These are phyloP conservation scores for Pristionchus exspectatus DNA, from an alignment of 2,888 invertebrate species.

Conservation along the genomic window DNA sequence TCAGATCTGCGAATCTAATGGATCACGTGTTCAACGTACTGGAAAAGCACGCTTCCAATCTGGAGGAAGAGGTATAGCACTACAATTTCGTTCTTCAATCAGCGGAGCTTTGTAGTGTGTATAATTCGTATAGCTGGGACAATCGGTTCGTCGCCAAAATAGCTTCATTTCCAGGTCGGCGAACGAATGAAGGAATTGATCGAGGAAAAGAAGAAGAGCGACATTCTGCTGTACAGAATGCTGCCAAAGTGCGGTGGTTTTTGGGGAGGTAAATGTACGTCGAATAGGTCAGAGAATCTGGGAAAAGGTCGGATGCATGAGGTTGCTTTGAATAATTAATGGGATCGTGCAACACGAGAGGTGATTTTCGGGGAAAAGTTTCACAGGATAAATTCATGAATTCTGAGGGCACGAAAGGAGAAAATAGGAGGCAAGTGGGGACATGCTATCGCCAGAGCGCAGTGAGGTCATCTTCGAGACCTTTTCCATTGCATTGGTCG, in stretches of 20 bases:
- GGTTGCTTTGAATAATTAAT: background rate
- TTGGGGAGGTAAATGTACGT: background rate
- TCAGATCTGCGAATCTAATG: slow-evolving; percentile 70
- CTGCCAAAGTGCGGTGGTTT: slow-evolving; percentile 63
- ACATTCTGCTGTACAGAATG: slow-evolving; percentile 72
- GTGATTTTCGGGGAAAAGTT: background rate
- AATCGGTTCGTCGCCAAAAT: background rate
- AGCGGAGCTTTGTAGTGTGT: background rate
- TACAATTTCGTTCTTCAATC: background rate
- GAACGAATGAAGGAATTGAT: slow-evolving; percentile 71
- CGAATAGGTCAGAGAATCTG: background rate
- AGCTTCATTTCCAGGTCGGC: slow-evolving; percentile 45
- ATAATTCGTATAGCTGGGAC: background rate
- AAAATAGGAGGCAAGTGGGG: background rate
- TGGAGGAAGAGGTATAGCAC: slow-evolving; percentile 66
- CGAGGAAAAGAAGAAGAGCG: slow-evolving; percentile 74
- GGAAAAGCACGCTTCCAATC: slow-evolving; percentile 68
- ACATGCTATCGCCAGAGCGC: slow-evolving; percentile 1
- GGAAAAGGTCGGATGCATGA: background rate
- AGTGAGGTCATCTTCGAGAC: background rate
- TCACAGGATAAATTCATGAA: background rate
- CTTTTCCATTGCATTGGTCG: slow-evolving; percentile 5
- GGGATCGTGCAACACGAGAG: background rate
- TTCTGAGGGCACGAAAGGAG: background rate
- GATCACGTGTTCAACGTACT: slow-evolving; percentile 73